Evolutionary conservation across 1,140 invertebrate species (phyloP), one percentile per base, ranked within the genome.

Genomic region (Papilio polyxenes): DNA sequence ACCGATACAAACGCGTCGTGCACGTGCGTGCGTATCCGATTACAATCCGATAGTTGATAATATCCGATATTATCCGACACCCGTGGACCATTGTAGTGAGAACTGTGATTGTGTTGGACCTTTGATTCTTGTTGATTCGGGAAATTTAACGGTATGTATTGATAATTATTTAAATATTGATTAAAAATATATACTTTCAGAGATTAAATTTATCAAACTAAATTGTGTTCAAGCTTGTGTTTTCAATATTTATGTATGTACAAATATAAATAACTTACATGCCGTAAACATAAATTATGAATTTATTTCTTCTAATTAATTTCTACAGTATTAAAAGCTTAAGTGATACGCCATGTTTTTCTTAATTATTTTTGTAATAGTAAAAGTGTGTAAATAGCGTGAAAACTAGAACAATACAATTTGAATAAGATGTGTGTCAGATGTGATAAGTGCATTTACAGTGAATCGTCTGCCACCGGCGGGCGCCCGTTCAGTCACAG

Each of bases 61-160:
- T 81, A 81, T 78, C 75, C 80, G 82, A 77, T 83, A 82, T 5
- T n/a, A 53, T 23, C 31, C 20, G n/a, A 53, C 82, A 84, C 87
- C 83, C 88, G 87, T 88, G 88, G 85, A 89, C 81, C 83, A 83
- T 89, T 89, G 83, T 86, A 87, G 90, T 92, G 91, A 86, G 90
- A 92, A 92, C 91, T 93, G 91, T 92, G 87, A 82, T 80, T 86
- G 84, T 88, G 87, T 88, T 88, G 89, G 89, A 89, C 87, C 88
- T 88, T 89, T 87, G 87, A 85, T 83, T 88, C 83, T 83, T 85
- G 83, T 84, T 84, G 78, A 81, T 82, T 81, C 81, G 72, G 84
- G 84, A 85, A 83, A 83, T 85, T 59, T 23, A 74, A 83, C 84
- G 88, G 90, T 91, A 89, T 84, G 89, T 88, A 82, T 69, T 82